Evolutionary conservation across 2,797 vertebrate species (phyloP), one percentile per base, ranked within the genome.

Genomic region (Iguana delicatissima): DNA sequence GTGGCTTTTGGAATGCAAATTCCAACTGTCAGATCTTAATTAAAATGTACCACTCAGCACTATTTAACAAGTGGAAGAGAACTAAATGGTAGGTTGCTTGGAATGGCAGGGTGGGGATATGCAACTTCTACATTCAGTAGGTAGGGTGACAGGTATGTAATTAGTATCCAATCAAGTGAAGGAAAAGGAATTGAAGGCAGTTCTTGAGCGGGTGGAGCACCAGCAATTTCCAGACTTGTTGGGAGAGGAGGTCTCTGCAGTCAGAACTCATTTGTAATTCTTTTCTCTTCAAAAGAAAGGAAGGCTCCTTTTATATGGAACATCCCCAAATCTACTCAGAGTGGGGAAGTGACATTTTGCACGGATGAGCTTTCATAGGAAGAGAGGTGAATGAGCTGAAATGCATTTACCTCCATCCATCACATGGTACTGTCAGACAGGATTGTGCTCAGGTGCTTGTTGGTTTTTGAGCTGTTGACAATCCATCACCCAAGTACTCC

Each of bases 1-100:
- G n/a, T 94, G 92, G 95, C 97, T 96, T 97, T 97, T 97, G 92
- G 97, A 97, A 98, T 97, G 97, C 96, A 97, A 97, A 98, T 98
- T 97, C 96, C 89, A 95, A 89, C 95, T 96, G 97, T 97, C 97
- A 97, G 94, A 92, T 93, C 95, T 96, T 97, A 97, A 97, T 97
- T 97, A 97, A 97, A 97, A 97, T 96, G 92, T 95, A 96, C 94
- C 93, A 97, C 95, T 97, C 96, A 97, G 97, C 96, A 96, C 85
- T 97, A 96, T 97, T 97, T 96, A 96, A 97, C 95, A 97, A 96
- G 83, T 94, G 95, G 96, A 96, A 97, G 93, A 93, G 92, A 97
- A 96, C 95, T 97, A 97, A 97, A 96, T 97, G 94, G 95, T 97
- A 95, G 97, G 96, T 97, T 97, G 95, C 93, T 96, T 55, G 80